Evolutionary conservation across 2,113 vertebrate genomes (phyloP), one percentile per base, ranked within the genome.

Genomic region (Oceanites oceanicus): DNA sequence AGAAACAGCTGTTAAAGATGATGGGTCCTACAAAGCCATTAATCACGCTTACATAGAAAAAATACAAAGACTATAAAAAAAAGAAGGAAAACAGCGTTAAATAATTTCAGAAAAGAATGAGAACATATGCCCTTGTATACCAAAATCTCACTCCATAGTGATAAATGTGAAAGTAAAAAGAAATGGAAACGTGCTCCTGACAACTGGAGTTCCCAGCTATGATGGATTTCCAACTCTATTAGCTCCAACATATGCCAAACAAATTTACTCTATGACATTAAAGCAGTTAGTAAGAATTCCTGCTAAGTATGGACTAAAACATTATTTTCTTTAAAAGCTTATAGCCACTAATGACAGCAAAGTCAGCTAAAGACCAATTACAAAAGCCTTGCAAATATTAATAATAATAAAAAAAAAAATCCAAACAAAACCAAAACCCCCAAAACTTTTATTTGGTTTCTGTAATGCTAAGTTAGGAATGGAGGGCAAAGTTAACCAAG

Each of bases 391-490:
- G 4, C 2, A 56, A 93, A 40, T 17, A 56, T 47, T 19, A 65
- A 70, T 30, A 58, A 18, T 49, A 3, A 2, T 5, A 52, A n/a
- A 75, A 65, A 32, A 79, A 27, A 30, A 23, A 34, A 14, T 13
- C 2, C 7, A 66, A 42, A 25, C 5, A 27, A 65, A 73, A 5
- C 9, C 0, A 27, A 36, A 40, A 3, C 0, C 0, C 3, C 2
- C 1, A 14, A 23, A 72, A 32, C 0, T 52, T 81, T 66, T 2
- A 16, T 70, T 65, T 65, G 5, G 3, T 83, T 93, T 85, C 44
- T 61, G 8, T 27, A 49, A 71, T 9, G 0, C 9, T 71, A 34
- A 61, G 8, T 66, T 72, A 53, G 22, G 20, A 85, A 45, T 3
- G 2, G 19, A 73, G 7, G 8, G 4, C 7, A 63, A 68, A 8